Evolutionary conservation across 1,140 invertebrate species (phyloP), one percentile per base, ranked within the genome.

Genomic region (Teleogryllus occipitalis): DNA sequence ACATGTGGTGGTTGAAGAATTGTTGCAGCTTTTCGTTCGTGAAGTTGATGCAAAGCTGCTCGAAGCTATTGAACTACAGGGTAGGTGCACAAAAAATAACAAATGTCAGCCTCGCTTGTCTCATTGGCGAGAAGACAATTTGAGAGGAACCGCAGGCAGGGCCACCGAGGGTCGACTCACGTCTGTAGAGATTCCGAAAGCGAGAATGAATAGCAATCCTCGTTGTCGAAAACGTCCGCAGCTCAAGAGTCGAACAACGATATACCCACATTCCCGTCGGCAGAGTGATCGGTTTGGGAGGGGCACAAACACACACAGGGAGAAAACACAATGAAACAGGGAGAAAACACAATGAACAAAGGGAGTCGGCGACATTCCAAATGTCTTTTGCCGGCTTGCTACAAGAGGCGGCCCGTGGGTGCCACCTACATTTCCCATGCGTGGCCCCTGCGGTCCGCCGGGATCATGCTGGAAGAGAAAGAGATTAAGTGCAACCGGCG

Each of bases 1-100:
- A 98, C 96, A 98, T 98, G 92, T 97, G 95, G 89, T 98, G 96
- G 89, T 98, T 97, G 92, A 98, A 98, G 91, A 98, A 98, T 89
- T 98, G 96, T 89, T 98, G 96, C 81, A 98, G 91, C 89, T 97
- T 96, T 88, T 98, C 96, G 88, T 98, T 98, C 88, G 96, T 98
- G 89, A 97, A 98, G 92, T 98, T 98, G 93, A 99, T 99, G 91
- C 97, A 95, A 88, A 87, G 85, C 82, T 87, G 87, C 82, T 87
- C 87, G 83, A 87, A 87, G 82, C 87, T 87, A 86, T 87, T 87
- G 86, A 86, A 87, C 87, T 87, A 85, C 85, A 84, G 84, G 54
- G 18, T 65, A 65, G 18, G 54, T 10, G 54, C 18, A 18, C 54
- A 65, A 10, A 65, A 18, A 65, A 65, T 14, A 65, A 65, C 54